A percentile compares a stretch with the other conserved stretches of the same genome.
These are phyloP conservation scores for Auanema freiburgensis DNA, from an alignment of 2,888 invertebrate species.

Conservation along the genomic window DNA sequence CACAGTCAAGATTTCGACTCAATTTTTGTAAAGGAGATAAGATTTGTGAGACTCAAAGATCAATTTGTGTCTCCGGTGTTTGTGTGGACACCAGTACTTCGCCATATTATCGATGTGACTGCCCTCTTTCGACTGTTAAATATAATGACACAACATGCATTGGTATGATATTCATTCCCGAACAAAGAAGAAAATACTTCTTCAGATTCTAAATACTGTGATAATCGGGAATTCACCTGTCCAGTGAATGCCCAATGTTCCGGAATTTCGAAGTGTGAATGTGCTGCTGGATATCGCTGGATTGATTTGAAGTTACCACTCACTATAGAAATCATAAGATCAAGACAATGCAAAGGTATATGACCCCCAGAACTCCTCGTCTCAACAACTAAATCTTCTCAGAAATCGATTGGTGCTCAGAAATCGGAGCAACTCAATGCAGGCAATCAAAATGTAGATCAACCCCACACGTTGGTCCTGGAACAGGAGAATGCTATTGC, in stretches of 20 bases:
- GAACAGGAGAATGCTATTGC: slow-evolving; percentile 21
- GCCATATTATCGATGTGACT: slow-evolving; percentile 11
- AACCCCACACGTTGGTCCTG: slow-evolving; percentile 3
- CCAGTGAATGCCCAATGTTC: slow-evolving; percentile 16
- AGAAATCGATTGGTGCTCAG: slow-evolving; percentile 18
- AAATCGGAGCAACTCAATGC: background rate
- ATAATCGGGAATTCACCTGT: slow-evolving; percentile 6
- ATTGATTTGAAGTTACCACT: slow-evolving; percentile 8
- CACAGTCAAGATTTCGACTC: background rate
- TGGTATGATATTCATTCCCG: slow-evolving; percentile 6
- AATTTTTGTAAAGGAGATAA: slow-evolving; percentile 2
- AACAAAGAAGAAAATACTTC: too few species aligned
- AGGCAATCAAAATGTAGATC: slow-evolving; percentile 7
- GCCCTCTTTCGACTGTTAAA: slow-evolving; percentile 6
- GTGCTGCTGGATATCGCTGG: slow-evolving; percentile 15
- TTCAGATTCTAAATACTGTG: slow-evolving; percentile 20
- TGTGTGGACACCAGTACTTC: slow-evolving; percentile 7
- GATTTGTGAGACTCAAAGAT: slow-evolving; percentile 10
- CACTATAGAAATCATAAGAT: background rate
- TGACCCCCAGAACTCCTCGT: background rate
- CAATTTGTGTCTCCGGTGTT: slow-evolving; percentile 8
- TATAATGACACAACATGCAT: slow-evolving; percentile 18
- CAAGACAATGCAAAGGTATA: slow-evolving; percentile 7
- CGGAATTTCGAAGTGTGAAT: slow-evolving; percentile 1
- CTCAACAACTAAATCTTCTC: too few species aligned